A percentile compares a stretch with the other conserved stretches of the same genome.
Evolutionary conservation across 2,797 vertebrate species (phyloP).

Genomic region (Xenops minutus): DNA sequence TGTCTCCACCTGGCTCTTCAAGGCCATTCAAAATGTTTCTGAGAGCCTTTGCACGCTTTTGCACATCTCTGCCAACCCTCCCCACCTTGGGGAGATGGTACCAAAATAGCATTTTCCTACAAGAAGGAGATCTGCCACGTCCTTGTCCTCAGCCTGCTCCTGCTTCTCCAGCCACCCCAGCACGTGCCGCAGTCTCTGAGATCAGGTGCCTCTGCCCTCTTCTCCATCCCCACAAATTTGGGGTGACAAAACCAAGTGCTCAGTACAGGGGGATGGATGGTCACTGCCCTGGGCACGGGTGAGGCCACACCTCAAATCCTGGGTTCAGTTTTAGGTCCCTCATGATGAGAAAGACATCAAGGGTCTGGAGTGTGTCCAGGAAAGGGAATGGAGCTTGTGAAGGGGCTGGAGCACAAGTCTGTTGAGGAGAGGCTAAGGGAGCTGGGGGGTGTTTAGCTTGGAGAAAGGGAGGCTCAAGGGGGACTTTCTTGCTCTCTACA

Average conservation of each 20-base stretch:
- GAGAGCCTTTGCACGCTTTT: background rate
- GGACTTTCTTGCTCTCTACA: background rate
- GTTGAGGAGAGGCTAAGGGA: background rate
- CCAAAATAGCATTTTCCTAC: background rate
- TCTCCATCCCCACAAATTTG: background rate
- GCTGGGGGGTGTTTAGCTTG: background rate
- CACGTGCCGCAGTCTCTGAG: background rate
- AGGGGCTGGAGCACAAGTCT: background rate
- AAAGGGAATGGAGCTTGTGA: background rate
- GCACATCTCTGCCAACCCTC: background rate
- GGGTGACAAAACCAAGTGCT: background rate
- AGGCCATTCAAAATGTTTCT: background rate
- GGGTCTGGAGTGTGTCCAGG: background rate
- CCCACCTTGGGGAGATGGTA: background rate
- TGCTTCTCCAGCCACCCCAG: background rate
- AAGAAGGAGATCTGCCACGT: background rate
- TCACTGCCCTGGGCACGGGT: background rate
- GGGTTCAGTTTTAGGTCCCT: background rate
- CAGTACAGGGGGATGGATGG: no score
- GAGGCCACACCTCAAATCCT: background rate
- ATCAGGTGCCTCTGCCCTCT: background rate
- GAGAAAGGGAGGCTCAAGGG: background rate
- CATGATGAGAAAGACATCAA: background rate
- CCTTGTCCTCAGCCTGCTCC: background rate
- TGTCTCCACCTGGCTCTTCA: accelerated